A percentile compares a stretch with the other conserved stretches of the same genome.
Evolutionary conservation across 2,113 vertebrate species (phyloP).

Genomic region (Crypturellus undulatus): DNA sequence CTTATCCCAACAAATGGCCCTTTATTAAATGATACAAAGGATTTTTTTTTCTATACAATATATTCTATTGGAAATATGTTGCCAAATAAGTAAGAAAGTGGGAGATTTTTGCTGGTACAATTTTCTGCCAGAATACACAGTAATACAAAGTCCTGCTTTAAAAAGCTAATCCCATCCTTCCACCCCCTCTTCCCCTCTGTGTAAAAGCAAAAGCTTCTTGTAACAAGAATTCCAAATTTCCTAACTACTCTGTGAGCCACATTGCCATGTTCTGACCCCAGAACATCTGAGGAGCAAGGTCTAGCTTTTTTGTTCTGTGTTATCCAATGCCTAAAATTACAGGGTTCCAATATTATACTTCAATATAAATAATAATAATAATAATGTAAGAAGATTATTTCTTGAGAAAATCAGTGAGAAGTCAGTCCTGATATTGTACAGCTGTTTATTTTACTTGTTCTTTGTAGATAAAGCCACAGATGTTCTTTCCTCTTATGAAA

Average conservation of each 20-base stretch:
- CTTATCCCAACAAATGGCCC: neutral
- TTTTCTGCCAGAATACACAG: neutral
- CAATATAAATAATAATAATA: slow-evolving; percentile 5
- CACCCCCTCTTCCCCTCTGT: neutral
- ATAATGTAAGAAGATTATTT: slow-evolving; percentile 21
- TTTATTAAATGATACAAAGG: neutral
- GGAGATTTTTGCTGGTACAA: accelerated
- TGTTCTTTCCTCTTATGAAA: slow-evolving; percentile 27
- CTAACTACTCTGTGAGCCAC: accelerated
- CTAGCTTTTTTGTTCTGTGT: neutral
- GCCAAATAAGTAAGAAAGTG: neutral
- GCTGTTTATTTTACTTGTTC: slow-evolving; percentile 48
- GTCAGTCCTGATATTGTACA: neutral
- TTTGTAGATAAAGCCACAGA: slow-evolving; percentile 40
- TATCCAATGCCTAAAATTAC: neutral
- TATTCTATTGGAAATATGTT: neutral
- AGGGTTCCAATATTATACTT: neutral
- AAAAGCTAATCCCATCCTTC: neutral
- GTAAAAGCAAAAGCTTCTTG: neutral
- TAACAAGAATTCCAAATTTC: neutral
- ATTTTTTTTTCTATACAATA: neutral
- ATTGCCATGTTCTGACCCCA: neutral
- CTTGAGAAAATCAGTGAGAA: slow-evolving; percentile 36
- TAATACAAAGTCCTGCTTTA: neutral
- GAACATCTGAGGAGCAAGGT: neutral